phyloP scores from a whole-genome alignment of 2,888 invertebrate genomes.

The Drosophila acutilabella region DNA sequence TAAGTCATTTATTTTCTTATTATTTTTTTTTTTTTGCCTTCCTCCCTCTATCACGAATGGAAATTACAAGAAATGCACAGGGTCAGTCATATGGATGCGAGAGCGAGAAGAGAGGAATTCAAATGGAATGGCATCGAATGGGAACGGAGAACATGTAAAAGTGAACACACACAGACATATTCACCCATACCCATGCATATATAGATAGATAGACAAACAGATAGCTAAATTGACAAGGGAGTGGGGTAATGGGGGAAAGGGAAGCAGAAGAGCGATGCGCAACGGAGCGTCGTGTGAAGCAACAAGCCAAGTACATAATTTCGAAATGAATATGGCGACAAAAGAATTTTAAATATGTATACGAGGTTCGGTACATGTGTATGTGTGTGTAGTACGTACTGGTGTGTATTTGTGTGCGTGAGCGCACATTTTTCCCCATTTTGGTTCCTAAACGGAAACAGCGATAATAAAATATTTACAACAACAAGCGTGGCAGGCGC shows the following conservation, averaged over 20 bases:
- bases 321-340: constrained; percentile 76
- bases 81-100: constrained; percentile 34
- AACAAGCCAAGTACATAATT: constrained; percentile 76
- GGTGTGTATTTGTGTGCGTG: constrained; percentile 24
- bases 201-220: constrained; percentile 51
- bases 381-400: constrained; percentile 28
- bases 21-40: constrained; percentile 8
- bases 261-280: constrained; percentile 41
- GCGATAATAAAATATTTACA: constrained; percentile 79
- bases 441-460: constrained; percentile 78
- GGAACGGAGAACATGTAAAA: constrained; percentile 27
- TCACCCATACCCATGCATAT: constrained; percentile 2
- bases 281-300: constrained; percentile 72
- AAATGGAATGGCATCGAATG: constrained; percentile 29
- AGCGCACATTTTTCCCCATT: constrained; percentile 66
- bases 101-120: constrained; percentile 4
- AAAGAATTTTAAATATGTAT: constrained; percentile 74
- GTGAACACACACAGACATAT: constrained; percentile 1
- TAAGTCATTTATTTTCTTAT: constrained; percentile 17
- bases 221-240: constrained; percentile 67
- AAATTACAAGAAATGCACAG: constrained; percentile 58
- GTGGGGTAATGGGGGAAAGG: neutral
- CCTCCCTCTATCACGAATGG: constrained; percentile 28
- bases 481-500: constrained; percentile 40
- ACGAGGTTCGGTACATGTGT: constrained; percentile 26